Conservation (phyloP, 2,113 vertebrate genomes). For the Hypocryptadius cinnamomeus region DNA sequence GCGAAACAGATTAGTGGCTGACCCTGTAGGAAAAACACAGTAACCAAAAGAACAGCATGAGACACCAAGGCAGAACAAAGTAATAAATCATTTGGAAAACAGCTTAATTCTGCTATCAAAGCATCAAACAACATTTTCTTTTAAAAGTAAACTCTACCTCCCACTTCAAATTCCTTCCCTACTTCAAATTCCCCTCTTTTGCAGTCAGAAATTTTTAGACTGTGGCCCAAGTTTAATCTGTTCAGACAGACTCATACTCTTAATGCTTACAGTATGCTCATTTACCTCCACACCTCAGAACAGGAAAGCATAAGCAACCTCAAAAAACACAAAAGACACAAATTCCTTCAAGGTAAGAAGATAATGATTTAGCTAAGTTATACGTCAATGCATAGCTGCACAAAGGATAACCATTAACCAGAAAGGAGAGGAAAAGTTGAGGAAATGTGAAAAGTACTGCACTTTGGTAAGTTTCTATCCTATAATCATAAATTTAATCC, state of each 20-base stretch:
- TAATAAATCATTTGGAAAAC: neutral
- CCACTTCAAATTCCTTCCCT: neutral
- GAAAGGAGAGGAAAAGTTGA: neutral
- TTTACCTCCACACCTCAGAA: neutral
- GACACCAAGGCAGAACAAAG: neutral
- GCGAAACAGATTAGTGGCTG: neutral
- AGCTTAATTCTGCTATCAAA: neutral
- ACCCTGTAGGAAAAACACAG: neutral
- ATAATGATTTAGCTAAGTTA: neutral
- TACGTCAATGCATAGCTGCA: neutral
- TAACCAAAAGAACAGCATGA: neutral
- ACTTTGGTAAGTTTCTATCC: neutral
- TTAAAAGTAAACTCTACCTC: neutral
- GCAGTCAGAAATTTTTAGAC: neutral
- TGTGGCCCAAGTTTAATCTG: neutral
- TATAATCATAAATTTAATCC: neutral
- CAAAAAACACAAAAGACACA: neutral
- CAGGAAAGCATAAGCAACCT: neutral
- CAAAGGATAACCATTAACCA: conserved; percentile 17
- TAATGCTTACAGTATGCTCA: neutral
- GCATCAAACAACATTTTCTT: neutral
- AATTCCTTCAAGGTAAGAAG: neutral
- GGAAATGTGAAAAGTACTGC: neutral
- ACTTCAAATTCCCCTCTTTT: neutral
- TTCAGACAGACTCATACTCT: neutral